A percentile compares a stretch with the other conserved stretches of the same genome.
These are phyloP conservation scores for Stenodema calcarata DNA, from an alignment of 2,888 invertebrate species.

Conservation along the genomic window DNA sequence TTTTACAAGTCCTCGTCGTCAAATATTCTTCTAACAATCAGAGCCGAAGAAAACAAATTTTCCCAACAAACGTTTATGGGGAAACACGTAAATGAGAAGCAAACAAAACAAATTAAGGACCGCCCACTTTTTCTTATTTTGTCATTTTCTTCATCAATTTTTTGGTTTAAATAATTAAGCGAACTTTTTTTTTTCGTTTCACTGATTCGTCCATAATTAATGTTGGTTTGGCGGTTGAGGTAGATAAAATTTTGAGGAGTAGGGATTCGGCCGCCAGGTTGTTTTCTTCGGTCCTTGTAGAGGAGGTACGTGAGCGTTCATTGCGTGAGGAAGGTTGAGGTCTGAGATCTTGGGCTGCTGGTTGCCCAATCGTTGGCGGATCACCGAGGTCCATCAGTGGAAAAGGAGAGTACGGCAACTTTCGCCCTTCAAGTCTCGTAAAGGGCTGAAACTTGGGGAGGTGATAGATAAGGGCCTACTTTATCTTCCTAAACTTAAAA, in stretches of 20 bases:
- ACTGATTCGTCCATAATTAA: slow-evolving; percentile 34
- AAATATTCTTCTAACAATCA: background rate
- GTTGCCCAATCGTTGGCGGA: slow-evolving; percentile 93
- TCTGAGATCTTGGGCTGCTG: slow-evolving; percentile 84
- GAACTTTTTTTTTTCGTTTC: slow-evolving; percentile 8
- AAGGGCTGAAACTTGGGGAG: no score
- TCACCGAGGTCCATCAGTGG: slow-evolving; percentile 96
- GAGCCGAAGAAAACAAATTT: background rate
- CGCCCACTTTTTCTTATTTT: slow-evolving; percentile 10
- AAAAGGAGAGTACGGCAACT: no score
- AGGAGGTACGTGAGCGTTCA: slow-evolving; percentile 93
- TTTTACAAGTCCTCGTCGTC: background rate
- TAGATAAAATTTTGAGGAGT: slow-evolving; percentile 49
- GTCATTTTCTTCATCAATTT: background rate
- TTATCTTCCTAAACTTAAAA: no score
- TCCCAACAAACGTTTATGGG: background rate
- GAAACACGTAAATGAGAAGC: background rate
- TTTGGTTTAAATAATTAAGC: background rate
- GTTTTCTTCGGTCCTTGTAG: slow-evolving; percentile 80
- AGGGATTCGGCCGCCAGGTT: slow-evolving; percentile 55
- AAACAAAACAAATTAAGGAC: slow-evolving; percentile 14
- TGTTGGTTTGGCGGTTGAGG: slow-evolving; percentile 44
- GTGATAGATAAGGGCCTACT: no score
- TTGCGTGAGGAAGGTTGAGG: slow-evolving; percentile 87
- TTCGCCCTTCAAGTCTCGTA: no score